These are phyloP conservation scores for Xylota segnis DNA, from an alignment of 2,888 invertebrate genomes.

Conservation along the genomic window DNA sequence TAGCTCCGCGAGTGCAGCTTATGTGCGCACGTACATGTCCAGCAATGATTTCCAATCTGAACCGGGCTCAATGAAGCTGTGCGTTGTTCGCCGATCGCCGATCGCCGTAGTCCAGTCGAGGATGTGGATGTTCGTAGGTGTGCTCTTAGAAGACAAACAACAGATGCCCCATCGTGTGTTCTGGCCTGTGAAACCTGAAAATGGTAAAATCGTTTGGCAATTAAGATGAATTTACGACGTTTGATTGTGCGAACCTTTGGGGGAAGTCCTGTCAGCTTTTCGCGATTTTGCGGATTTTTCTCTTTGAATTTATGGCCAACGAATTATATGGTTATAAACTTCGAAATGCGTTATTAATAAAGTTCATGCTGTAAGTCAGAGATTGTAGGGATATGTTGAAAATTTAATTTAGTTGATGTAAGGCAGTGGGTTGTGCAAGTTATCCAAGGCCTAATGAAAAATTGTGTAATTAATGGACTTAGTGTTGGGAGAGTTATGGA, in stretches of 20 bases:
- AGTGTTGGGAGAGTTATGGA: neutral
- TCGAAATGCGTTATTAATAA: conserved; percentile 62
- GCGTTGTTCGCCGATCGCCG: conserved; percentile 45
- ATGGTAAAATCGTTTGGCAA: conserved; percentile 68
- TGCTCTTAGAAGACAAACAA: conserved; percentile 66
- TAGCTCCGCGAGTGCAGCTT: conserved; percentile 45
- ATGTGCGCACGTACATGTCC: conserved; percentile 41
- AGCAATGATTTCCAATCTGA: conserved; percentile 32
- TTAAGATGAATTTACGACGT: conserved; percentile 75
- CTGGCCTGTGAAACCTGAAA: conserved; percentile 51
- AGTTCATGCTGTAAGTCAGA: conserved; percentile 38
- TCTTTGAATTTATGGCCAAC: conserved; percentile 47
- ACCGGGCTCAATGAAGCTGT: conserved; percentile 41
- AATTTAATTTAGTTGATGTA: conserved; percentile 50
- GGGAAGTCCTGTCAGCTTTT: conserved; percentile 70
- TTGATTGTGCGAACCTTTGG: conserved; percentile 73
- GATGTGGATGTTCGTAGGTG: conserved; percentile 68
- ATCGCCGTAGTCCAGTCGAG: conserved; percentile 28
- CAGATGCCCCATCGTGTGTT: conserved; percentile 61
- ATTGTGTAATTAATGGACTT: conserved; percentile 5
- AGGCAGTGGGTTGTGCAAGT: conserved; percentile 2
- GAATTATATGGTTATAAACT: conserved; percentile 65
- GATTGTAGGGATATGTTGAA: conserved; percentile 36
- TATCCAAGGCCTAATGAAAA: neutral
- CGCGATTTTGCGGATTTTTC: conserved; percentile 40